Percentiles rank a stretch among this genome's conserved stretches.
These are phyloP conservation scores for Acanthochromis polyacanthus DNA, from an alignment of 2,113 vertebrate species.

Conservation along the genomic window DNA sequence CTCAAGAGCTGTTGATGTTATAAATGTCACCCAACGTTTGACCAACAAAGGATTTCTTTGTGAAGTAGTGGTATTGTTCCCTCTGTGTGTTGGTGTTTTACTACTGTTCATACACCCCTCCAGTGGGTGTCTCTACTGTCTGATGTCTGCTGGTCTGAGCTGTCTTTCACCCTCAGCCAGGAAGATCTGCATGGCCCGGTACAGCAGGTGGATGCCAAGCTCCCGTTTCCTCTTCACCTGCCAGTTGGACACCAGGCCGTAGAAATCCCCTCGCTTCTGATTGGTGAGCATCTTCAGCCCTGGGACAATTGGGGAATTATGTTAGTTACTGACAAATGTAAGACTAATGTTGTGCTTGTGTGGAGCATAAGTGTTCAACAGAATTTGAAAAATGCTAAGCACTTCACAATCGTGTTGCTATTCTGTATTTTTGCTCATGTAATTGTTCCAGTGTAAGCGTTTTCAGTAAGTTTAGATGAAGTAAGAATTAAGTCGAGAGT, in stretches of 20 bases:
- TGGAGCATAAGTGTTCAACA: too few relatives aligned
- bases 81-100: background rate
- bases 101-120: background rate
- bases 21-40: background rate
- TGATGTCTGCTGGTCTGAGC: constrained; percentile 89
- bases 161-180: constrained; percentile 92
- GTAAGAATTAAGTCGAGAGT: too few relatives aligned
- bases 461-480: too few relatives aligned
- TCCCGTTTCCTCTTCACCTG: constrained; percentile 74
- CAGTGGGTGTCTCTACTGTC: constrained; percentile 68
- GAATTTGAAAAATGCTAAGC: too few relatives aligned
- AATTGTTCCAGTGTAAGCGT: too few relatives aligned
- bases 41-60: background rate
- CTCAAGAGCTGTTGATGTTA: background rate
- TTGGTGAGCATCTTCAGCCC: constrained; percentile 92
- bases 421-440: too few relatives aligned
- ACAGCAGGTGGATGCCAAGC: constrained; percentile 89
- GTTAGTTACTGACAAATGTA: background rate
- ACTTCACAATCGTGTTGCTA: too few relatives aligned
- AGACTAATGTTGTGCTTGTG: background rate
- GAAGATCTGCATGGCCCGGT: constrained; percentile 90
- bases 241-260: constrained; percentile 88
- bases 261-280: constrained; percentile 90
- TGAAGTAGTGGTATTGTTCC: constrained; percentile 28
- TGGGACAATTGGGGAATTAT: constrained; percentile 57